phyloP scores from a whole-genome alignment of 2,888 invertebrate species.

The Tinea semifulvella region DNA sequence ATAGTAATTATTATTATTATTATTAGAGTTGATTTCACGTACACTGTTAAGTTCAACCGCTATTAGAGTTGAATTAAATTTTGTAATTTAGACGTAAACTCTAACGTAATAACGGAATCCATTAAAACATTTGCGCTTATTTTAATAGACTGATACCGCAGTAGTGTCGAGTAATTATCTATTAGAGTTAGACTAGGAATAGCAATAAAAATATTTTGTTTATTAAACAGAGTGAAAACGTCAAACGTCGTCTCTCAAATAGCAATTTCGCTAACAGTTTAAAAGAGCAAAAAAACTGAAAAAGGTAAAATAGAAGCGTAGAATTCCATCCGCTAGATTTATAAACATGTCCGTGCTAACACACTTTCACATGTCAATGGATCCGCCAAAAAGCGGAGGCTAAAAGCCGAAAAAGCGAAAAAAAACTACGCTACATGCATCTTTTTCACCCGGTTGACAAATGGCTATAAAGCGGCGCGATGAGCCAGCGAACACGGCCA shows the following conservation, averaged over 20 bases:
- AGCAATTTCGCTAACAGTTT: not conserved
- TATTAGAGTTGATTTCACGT: too few species aligned
- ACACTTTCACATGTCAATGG: conserved; percentile 66
- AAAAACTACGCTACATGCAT: conserved; percentile 47
- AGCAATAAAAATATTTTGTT: too few species aligned
- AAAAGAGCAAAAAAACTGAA: conserved; percentile 13
- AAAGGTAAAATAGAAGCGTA: conserved; percentile 19
- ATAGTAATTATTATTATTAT: too few species aligned
- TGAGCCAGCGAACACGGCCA: conserved; percentile 40
- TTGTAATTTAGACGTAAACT: too few species aligned
- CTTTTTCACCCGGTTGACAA: conserved; percentile 61
- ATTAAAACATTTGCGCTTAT: too few species aligned
- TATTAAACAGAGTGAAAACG: too few species aligned
- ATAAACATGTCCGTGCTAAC: conserved; percentile 58
- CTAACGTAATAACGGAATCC: too few species aligned
- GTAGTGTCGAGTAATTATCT: too few species aligned
- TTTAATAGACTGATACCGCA: too few species aligned
- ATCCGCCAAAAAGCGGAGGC: conserved; percentile 31
- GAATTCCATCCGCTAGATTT: conserved; percentile 37
- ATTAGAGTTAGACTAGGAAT: too few species aligned
- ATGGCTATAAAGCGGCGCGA: conserved; percentile 59
- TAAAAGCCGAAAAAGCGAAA: conserved; percentile 60
- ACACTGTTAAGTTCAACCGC: too few species aligned
- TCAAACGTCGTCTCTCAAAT: not conserved
- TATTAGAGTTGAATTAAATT: too few species aligned